phyloP scores from a whole-genome alignment of 2,888 invertebrate genomes.

The Cephus runcator region DNA sequence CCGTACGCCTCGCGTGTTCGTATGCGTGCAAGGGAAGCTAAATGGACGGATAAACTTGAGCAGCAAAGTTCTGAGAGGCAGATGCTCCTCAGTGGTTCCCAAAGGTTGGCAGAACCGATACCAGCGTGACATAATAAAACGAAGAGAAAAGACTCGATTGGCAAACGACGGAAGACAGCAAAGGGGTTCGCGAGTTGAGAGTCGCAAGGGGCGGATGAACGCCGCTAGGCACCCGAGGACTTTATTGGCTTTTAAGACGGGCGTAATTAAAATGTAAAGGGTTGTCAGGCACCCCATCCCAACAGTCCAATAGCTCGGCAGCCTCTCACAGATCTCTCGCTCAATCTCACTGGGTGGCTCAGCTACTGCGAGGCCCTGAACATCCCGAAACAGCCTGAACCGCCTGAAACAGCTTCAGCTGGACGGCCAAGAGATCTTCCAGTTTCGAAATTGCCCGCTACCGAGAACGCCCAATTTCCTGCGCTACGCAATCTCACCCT shows the following conservation, averaged over 20 bases:
- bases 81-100: conserved; percentile 20
- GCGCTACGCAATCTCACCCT: neutral
- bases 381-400: conserved; percentile 18
- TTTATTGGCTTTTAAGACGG: conserved; percentile 59
- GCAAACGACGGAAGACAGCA: conserved; percentile 3
- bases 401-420: neutral
- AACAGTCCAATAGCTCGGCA: neutral
- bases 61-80: conserved; percentile 47
- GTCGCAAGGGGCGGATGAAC: conserved; percentile 30
- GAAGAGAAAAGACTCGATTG: conserved; percentile 2
- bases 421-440: conserved; percentile 16
- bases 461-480: neutral
- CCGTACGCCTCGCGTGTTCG: neutral
- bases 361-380: conserved; percentile 14
- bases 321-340: conserved; percentile 18
- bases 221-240: conserved; percentile 43
- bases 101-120: neutral
- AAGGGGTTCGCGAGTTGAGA: conserved; percentile 31
- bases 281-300: conserved; percentile 41
- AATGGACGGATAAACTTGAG: conserved; percentile 54
- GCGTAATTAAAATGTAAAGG: conserved; percentile 61
- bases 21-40: conserved; percentile 46
- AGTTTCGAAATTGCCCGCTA: conserved; percentile 28
- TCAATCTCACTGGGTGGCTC: conserved; percentile 24
- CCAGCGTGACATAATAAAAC: neutral